A percentile compares a stretch with the other conserved stretches of the same genome.
phyloP scores from a whole-genome alignment of 2,888 invertebrate genomes.

The Cephus pulcher region DNA sequence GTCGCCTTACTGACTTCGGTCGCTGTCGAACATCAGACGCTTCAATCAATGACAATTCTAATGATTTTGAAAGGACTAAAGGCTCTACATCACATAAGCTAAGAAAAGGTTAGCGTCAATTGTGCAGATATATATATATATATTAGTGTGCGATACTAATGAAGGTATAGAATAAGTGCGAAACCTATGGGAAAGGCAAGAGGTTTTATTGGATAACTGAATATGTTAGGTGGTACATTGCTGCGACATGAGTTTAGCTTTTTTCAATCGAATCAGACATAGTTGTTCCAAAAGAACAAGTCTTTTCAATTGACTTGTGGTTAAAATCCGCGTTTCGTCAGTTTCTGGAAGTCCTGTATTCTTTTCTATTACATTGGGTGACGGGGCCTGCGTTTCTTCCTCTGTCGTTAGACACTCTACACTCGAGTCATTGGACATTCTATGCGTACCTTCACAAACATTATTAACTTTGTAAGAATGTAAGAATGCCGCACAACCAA shows the following conservation, averaged over 20 bases:
- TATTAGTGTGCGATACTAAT: no score
- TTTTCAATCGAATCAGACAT: conserved; percentile 31
- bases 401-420: conserved; percentile 20
- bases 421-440: conserved; percentile 22
- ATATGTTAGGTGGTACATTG: conserved; percentile 9
- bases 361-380: conserved; percentile 24
- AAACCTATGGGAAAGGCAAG: no score
- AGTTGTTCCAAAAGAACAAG: conserved; percentile 39
- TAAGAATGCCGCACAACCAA: no score
- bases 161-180: no score
- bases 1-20: neutral
- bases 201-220: no score
- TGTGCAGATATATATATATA: no score
- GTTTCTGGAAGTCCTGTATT: conserved; percentile 28
- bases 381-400: conserved; percentile 16
- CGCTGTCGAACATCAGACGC: neutral
- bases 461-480: conserved; percentile 14
- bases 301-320: conserved; percentile 34
- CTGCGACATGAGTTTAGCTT: conserved; percentile 14
- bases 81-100: no score
- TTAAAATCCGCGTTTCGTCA: conserved; percentile 36
- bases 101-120: no score
- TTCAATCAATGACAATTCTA: no score
- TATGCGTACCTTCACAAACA: conserved; percentile 27
- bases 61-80: no score